phyloP scores from a whole-genome alignment of 2,113 vertebrate species.

The Lepus europaeus region DNA sequence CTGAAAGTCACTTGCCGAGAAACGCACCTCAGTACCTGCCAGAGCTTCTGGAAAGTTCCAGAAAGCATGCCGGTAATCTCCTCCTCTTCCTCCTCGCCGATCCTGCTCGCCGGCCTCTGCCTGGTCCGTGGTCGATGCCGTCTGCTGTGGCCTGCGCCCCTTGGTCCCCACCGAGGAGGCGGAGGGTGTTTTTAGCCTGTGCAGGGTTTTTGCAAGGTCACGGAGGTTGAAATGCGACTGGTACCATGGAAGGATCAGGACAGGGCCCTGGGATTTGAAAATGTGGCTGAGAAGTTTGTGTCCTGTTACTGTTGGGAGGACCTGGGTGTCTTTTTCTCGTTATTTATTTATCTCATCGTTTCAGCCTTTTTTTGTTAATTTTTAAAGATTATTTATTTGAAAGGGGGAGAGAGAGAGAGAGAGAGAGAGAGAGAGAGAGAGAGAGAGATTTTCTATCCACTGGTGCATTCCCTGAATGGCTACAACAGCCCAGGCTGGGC shows the following conservation, averaged over 20 bases:
- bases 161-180: not conserved
- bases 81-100: not conserved
- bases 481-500: too few species aligned
- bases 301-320: not conserved
- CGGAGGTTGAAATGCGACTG: not conserved
- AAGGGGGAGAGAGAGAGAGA: too few species aligned
- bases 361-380: not conserved
- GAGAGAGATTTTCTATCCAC: too few species aligned
- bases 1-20: conserved; percentile 87
- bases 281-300: not conserved
- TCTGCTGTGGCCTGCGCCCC: not conserved
- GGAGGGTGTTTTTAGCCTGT: not conserved
- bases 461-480: too few species aligned
- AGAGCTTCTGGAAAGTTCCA: conserved; percentile 86
- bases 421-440: too few species aligned
- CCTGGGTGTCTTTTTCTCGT: not conserved
- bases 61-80: conserved; percentile 88
- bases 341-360: conserved; percentile 20
- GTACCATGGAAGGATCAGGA: not conserved
- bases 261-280: not conserved
- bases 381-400: not conserved
- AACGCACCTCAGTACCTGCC: conserved; percentile 85
- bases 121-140: not conserved
- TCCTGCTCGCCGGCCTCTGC: not conserved
- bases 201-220: not conserved